Conservation (phyloP, 2,113 vertebrate species). For the Bubo blakistoni region DNA sequence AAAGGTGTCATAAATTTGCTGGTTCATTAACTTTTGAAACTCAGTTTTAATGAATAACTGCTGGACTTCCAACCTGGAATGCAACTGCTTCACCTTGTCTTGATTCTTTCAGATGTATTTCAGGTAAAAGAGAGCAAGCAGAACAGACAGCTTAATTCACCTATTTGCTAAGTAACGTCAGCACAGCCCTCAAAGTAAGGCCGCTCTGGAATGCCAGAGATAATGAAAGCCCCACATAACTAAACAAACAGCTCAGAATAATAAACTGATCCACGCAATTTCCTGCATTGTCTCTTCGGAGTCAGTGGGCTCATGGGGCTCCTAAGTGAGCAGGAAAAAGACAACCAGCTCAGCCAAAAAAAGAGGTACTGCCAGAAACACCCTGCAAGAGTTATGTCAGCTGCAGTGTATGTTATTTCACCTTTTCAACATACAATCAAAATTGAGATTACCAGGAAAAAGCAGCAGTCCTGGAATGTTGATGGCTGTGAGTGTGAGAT, state of each 20-base stretch:
- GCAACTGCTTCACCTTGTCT: neutral
- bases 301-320: neutral
- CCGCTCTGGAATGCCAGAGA: conserved; percentile 44
- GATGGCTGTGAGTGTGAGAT: neutral
- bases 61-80: neutral
- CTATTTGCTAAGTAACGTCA: neutral
- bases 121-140: neutral
- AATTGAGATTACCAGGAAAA: neutral
- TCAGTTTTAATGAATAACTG: neutral
- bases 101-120: neutral
- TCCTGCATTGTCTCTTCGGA: conserved; percentile 32
- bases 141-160: neutral
- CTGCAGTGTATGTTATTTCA: neutral
- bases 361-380: neutral
- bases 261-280: conserved; percentile 30
- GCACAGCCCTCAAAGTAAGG: neutral
- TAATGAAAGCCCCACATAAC: conserved; percentile 5
- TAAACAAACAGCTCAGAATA: conserved; percentile 50
- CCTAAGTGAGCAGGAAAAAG: neutral
- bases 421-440: neutral
- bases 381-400: neutral
- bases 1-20: neutral
- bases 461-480: neutral
- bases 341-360: neutral
- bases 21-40: neutral